Percentiles rank a stretch among this genome's conserved stretches.
phyloP scores from a whole-genome alignment of 2,888 invertebrate species.

The Brachyopa scutellaris region DNA sequence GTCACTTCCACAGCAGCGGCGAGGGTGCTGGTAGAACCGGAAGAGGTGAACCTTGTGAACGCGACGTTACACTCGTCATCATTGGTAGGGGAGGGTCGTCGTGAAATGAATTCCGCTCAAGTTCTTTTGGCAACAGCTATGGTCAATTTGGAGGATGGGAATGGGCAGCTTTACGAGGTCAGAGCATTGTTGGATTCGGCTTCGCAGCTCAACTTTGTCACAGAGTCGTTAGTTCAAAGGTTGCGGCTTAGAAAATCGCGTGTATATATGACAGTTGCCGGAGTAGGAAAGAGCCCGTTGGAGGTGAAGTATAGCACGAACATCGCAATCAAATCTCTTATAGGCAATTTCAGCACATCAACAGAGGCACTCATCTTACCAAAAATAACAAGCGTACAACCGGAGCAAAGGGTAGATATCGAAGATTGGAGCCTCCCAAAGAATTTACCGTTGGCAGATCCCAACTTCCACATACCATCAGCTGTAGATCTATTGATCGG shows the following conservation, averaged over 20 bases:
- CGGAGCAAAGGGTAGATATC: background rate
- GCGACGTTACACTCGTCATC: background rate
- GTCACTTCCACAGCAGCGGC: no score
- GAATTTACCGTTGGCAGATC: background rate
- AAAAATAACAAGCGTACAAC: constrained; percentile 12
- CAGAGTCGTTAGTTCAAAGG: constrained; percentile 1
- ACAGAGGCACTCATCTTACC: background rate
- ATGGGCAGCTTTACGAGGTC: background rate
- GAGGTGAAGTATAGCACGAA: constrained; percentile 8
- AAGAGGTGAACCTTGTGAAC: no score
- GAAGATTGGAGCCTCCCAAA: background rate
- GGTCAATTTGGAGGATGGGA: background rate
- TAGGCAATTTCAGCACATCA: background rate
- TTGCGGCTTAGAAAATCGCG: background rate
- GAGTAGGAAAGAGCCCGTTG: background rate
- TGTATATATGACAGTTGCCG: background rate
- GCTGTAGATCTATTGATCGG: no score
- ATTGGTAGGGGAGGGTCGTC: no score
- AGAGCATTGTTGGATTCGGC: constrained; percentile 27
- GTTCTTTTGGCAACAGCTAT: constrained; percentile 18
- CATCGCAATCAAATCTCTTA: background rate
- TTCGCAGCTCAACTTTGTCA: constrained; percentile 39
- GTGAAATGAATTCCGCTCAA: background rate
- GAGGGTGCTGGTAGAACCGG: no score
- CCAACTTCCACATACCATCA: no score